Base-by-base conservation (phyloP, 2,888 invertebrate genomes). In the Eristalinus aeneus region DNA sequence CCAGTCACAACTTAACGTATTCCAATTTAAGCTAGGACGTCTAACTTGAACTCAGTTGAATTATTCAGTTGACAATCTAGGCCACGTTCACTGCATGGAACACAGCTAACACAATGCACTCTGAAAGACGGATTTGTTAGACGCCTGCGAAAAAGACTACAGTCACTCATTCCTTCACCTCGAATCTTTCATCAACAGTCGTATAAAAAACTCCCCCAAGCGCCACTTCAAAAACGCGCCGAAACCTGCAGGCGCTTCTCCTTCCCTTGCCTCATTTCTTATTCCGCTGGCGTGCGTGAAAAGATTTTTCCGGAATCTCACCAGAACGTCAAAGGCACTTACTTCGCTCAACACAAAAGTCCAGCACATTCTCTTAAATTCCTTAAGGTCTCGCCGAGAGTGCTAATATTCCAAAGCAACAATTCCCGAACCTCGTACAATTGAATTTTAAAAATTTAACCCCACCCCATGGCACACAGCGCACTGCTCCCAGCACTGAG, bases 381-480 rank as follows among this genome's bases (percentile, higher is more conserved):
- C 46, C 46, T 46, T 46, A 46, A 46, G 46, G 46, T 56, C 56
- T 27, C 12, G 11, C 56, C 23, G 56, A 56, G 12, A 56, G 56
- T 56, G 23, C 56, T 56, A 56, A 56, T 56, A 56, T 56, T 56
- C 56, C 56, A 53, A 53, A 53, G 12, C 12, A n/a, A 53, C 53
- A 16, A 53, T 53, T 20, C 8, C 34, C 34, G 27, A 9, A 56
- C 9, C 23, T 11, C 56, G 56, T 23, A 22, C n/a, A 27, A 73
- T 64, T 64, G 64, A 64, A 56, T 39, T 74, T 64, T 22, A 20
- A 23, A 39, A 12, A 56, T 56, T 11, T 12, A 56, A 56, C 23
- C n/a, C 61, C 46, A 12, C 32, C 0, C 5, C 20, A 46, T 16
- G 46, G 53, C 72, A 4, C 27, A 23, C 23, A 27, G 6, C 9